Evolutionary conservation across 1,140 invertebrate species (phyloP).

Genomic region (Orchesella cincta): DNA sequence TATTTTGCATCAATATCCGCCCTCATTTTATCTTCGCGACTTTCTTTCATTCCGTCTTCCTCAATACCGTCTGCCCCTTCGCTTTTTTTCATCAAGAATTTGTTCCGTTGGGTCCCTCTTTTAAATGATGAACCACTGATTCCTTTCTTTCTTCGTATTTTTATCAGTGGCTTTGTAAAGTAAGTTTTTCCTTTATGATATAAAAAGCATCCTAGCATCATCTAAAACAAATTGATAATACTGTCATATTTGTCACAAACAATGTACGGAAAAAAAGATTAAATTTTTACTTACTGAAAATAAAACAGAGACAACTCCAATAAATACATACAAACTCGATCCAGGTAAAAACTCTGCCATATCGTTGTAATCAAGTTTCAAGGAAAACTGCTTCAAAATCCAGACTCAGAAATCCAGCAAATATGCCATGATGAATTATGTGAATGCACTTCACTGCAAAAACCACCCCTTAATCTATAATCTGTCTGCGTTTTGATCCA

Average conservation of each 20-base stretch:
- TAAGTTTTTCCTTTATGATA: not conserved
- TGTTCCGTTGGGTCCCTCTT: not conserved
- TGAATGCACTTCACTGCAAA: too few species aligned
- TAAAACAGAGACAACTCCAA: not conserved
- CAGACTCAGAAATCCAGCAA: too few species aligned
- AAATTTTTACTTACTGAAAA: constrained; percentile 1
- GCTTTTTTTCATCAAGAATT: not conserved
- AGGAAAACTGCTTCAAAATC: too few species aligned
- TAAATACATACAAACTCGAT: not conserved
- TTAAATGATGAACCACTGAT: not conserved
- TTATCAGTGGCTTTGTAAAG: not conserved
- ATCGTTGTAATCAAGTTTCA: too few species aligned
- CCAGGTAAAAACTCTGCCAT: not conserved
- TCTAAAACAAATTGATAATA: not conserved
- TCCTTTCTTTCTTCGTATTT: not conserved
- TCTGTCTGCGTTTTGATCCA: too few species aligned
- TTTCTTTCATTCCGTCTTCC: not conserved
- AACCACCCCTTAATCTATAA: too few species aligned
- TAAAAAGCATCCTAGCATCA: not conserved
- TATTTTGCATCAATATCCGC: constrained; percentile 11
- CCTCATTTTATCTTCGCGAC: not conserved
- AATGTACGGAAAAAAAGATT: not conserved
- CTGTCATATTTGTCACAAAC: not conserved
- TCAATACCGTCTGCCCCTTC: not conserved
- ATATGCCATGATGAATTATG: too few species aligned